phyloP scores from a whole-genome alignment of 2,113 vertebrate genomes.

The Platichthys stellatus region DNA sequence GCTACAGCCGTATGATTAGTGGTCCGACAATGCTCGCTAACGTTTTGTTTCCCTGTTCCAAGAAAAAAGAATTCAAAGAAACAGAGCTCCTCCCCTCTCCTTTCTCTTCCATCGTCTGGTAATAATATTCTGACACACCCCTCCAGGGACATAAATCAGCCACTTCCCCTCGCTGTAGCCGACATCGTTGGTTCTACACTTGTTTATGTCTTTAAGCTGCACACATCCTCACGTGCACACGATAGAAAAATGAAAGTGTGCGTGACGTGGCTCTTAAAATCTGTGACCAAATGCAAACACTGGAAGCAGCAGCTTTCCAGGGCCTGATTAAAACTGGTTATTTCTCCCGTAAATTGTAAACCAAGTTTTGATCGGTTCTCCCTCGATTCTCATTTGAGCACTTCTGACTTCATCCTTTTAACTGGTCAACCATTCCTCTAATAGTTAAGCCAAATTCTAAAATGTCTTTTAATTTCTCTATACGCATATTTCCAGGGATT shows the following conservation, averaged over 20 bases:
- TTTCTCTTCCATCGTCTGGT: conserved; percentile 20
- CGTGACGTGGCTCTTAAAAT: background rate
- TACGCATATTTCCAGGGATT: background rate
- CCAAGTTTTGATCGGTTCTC: background rate
- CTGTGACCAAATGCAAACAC: background rate
- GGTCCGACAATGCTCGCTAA: conserved; percentile 35
- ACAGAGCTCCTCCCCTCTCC: conserved; percentile 8
- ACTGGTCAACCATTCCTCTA: background rate
- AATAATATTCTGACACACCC: conserved; percentile 79
- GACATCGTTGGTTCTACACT: background rate
- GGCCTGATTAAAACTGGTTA: background rate
- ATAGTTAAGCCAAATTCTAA: background rate
- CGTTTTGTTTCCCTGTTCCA: conserved; percentile 51
- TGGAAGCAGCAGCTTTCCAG: conserved; percentile 1
- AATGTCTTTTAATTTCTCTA: background rate
- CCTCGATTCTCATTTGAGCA: background rate
- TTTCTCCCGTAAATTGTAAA: background rate
- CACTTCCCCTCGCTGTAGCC: conserved; percentile 28
- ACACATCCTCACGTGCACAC: conserved; percentile 1
- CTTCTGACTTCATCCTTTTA: background rate
- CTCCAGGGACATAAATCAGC: conserved; percentile 55
- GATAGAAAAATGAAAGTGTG: background rate
- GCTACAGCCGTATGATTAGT: conserved; percentile 32
- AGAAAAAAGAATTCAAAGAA: conserved; percentile 23
- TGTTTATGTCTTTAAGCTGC: conserved; percentile 37